Evolutionary conservation across 2,888 invertebrate species (phyloP), one percentile per base, ranked within the genome.

Genomic region (Byasa hedistus): DNA sequence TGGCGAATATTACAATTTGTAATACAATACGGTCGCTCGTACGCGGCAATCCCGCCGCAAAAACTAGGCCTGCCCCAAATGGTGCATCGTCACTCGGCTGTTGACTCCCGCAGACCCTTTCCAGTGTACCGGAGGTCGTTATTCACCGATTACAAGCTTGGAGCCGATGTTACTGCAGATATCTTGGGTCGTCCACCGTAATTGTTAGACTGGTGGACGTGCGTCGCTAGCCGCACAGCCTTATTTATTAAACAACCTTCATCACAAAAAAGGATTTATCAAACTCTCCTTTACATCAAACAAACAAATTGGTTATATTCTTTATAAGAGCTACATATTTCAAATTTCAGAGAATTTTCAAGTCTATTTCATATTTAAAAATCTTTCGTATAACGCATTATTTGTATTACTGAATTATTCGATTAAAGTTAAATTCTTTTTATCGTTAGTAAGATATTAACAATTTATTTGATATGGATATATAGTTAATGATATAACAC

Each of bases 1-100:
- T 66, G 76, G 75, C 69, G 73, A 75, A 76, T 87, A 87, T 87
- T 86, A 87, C 85, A 89, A 89, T 88, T 89, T 88, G 89, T 87
- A 85, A 87, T 87, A 88, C 88, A 89, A 87, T 87, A 81, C 72
- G 61, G 64, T 63, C 58, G 71, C 71, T 68, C 69, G 70, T 71
- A 67, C 60, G 55, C 61, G 57, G 55, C 63, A 51, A 24, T 48
- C 52, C 27, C 67, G 55, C 66, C 22, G 72, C 75, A 87, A 87
- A 87, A 87, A 87, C 79, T 84, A 70, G 86, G 70, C 76, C 69
- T 73, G 75, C 77, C 83, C 82, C 75, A 77, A 80, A 81, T 72
- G 79, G 79, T 68, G 73, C 71, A 72, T 69, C 75, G 68, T 71
- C 71, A 68, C 68, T 52, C 69, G 76, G 75, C 70, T 75, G 73